Percentiles rank a stretch among this genome's conserved stretches.
Conservation (phyloP, 2,888 invertebrate species). For the Plebejus argus region DNA sequence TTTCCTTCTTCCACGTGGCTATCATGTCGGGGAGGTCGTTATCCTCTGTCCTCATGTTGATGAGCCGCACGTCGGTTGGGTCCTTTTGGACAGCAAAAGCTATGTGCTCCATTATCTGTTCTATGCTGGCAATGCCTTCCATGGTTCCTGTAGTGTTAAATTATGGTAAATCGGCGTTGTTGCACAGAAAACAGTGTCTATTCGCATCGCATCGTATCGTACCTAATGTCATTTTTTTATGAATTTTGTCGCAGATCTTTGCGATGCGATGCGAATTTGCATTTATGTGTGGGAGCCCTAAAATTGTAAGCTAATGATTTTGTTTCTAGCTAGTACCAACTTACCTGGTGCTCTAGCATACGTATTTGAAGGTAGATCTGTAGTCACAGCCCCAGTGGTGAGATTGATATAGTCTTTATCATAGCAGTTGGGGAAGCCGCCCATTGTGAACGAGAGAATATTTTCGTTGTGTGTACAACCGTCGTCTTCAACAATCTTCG, state of each 20-base stretch:
- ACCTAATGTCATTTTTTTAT: too few species aligned
- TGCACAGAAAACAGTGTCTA: neutral
- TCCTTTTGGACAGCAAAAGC: constrained; percentile 80
- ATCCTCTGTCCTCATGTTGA: constrained; percentile 75
- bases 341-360: constrained; percentile 85
- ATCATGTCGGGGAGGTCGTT: constrained; percentile 77
- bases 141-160: constrained; percentile 63
- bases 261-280: too few species aligned
- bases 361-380: constrained; percentile 85
- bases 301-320: neutral
- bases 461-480: constrained; percentile 77
- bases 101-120: constrained; percentile 86
- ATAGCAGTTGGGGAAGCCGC: constrained; percentile 80
- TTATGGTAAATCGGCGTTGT: neutral
- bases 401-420: constrained; percentile 75
- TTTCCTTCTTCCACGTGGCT: constrained; percentile 60
- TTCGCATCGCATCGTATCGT: too few species aligned
- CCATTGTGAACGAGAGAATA: constrained; percentile 53
- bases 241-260: too few species aligned
- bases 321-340: constrained; percentile 21
- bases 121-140: constrained; percentile 82
- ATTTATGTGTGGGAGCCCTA: too few species aligned
- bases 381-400: constrained; percentile 69
- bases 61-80: constrained; percentile 78
- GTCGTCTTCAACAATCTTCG: constrained; percentile 69